phyloP scores from a whole-genome alignment of 2,888 invertebrate species.

The Bombylius discolor region DNA sequence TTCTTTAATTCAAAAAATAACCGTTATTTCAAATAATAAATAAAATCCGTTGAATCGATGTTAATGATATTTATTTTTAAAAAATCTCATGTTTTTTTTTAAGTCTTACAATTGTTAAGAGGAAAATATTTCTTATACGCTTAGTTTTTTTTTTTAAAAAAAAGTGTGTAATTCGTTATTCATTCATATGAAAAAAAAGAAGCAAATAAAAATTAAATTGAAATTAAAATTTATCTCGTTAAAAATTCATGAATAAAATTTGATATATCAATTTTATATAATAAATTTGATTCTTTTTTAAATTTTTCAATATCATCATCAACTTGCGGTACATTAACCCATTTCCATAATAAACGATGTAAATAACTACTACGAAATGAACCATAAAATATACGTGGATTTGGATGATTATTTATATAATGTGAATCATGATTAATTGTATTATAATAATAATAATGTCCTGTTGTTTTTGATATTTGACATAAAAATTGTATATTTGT shows the following conservation, averaged over 20 bases:
- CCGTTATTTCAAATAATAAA: too few relatives aligned
- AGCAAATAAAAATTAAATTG: neutral
- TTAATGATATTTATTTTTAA: too few relatives aligned
- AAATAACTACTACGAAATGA: conserved; percentile 30
- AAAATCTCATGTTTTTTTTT: too few relatives aligned
- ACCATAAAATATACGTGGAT: conserved; percentile 21
- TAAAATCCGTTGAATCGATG: too few relatives aligned
- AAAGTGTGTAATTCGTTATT: too few relatives aligned
- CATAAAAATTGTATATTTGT: conserved; percentile 22
- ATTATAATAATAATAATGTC: conserved; percentile 28
- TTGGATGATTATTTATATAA: conserved; percentile 19
- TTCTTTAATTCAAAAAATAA: too few relatives aligned
- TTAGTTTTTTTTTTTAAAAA: too few relatives aligned
- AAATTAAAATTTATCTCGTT: neutral
- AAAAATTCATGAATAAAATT: neutral
- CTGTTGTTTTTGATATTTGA: conserved; percentile 22
- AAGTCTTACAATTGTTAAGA: too few relatives aligned
- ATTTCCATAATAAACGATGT: conserved; percentile 30
- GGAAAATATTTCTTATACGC: too few relatives aligned
- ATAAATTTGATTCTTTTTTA: neutral
- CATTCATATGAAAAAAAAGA: too few relatives aligned
- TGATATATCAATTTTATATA: neutral
- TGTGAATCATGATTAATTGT: conserved; percentile 17
- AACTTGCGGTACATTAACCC: conserved; percentile 31
- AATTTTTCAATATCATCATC: conserved; percentile 20